Evolutionary conservation across 2,797 vertebrate species (phyloP), one percentile per base, ranked within the genome.

Genomic region (Xerus rutilus): DNA sequence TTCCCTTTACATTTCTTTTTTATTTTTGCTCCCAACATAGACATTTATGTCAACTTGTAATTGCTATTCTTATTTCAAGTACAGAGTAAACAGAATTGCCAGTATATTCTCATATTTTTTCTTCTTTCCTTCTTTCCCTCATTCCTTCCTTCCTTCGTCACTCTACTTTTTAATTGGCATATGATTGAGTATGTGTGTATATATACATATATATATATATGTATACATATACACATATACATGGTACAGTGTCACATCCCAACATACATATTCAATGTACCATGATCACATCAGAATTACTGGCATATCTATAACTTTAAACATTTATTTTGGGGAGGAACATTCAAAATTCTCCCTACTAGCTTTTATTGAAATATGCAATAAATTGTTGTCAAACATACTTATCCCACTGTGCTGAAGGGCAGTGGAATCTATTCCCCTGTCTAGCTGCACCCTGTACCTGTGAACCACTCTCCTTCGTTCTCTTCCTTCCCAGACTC

Each of bases 1-100:
- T 77, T 81, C 25, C 15, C 45, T 93, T 89, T 93, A 28, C 47
- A 21, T 79, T 91, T 95, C 45, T 89, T 20, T 94, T 93, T 87
- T 70, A 25, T 47, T 67, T 93, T 78, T 78, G 12, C 35, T 93
- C 14, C 73, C 85, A 86, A 79, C 57, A 70, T 72, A 78, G 95
- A 93, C 3, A 91, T 85, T 73, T 82, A 86, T 65, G 30, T 7
- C 49, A 89, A 74, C 39, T 93, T 77, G 15, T 32, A 89, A 43
- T 23, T 84, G 45, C 25, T 86, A 47, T 17, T 86, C 49, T 89
- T 69, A 72, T 57, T 83, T 86, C 52, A 93, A 69, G 18, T 21
- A 54, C 12, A 59, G 54, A 92, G 57, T 74, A 73, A 52, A 35
- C 8, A 57, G 6, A 89, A 52, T 85, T 17, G 45, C 9, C 15